phyloP scores from a whole-genome alignment of 2,888 invertebrate species.

The Deilephila porcellus region DNA sequence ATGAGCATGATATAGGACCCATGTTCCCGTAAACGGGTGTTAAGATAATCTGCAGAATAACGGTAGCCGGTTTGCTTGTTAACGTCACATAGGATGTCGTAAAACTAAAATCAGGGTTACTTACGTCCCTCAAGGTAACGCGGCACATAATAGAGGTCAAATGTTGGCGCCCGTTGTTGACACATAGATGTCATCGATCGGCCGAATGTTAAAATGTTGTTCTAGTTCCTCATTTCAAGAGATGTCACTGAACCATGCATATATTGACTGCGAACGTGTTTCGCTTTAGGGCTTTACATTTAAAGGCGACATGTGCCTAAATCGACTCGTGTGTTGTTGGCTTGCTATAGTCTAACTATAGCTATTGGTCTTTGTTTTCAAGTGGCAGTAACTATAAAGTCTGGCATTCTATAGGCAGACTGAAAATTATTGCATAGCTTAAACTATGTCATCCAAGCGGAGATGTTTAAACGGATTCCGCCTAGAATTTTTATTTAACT shows the following conservation, averaged over 20 bases:
- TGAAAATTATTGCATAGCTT: too few relatives aligned
- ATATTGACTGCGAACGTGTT: background rate
- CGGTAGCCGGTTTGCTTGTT: conserved; percentile 28
- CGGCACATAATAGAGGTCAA: conserved; percentile 32
- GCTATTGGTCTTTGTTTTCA: too few relatives aligned
- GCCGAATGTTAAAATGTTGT: conserved; percentile 7
- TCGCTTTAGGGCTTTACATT: background rate
- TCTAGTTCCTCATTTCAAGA: background rate
- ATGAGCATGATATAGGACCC: background rate
- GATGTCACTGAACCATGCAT: background rate
- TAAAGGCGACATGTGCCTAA: background rate
- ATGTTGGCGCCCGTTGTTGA: conserved; percentile 16
- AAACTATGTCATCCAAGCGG: background rate
- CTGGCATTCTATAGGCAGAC: too few relatives aligned
- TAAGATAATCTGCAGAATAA: background rate
- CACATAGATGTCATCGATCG: conserved; percentile 15
- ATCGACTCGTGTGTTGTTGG: background rate
- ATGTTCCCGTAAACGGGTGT: background rate
- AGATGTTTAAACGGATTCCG: background rate
- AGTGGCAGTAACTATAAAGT: too few relatives aligned
- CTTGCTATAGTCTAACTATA: too few relatives aligned
- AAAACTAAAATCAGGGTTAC: conserved; percentile 55
- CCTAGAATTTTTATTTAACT: background rate
- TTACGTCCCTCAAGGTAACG: conserved; percentile 46
- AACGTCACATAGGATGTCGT: conserved; percentile 46